Conservation (phyloP, 2,113 vertebrate species). For the Coryphaenoides rupestris region DNA sequence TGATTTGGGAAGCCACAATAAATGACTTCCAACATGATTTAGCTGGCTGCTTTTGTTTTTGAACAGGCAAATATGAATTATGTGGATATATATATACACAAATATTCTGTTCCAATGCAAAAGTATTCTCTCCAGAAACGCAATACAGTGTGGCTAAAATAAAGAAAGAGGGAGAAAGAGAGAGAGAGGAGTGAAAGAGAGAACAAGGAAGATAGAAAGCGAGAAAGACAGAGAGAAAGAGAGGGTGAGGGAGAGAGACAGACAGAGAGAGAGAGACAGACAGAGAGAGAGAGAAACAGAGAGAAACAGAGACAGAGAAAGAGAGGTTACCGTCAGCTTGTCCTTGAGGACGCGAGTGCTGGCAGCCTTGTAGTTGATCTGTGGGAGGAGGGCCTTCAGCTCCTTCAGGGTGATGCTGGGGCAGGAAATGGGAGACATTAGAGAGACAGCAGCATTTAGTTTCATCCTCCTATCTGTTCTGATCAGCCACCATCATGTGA, state of each 20-base stretch:
- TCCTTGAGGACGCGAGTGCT: constrained; percentile 84
- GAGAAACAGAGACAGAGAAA: not conserved
- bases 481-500: too few relatives aligned
- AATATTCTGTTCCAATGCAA: too few relatives aligned
- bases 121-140: too few relatives aligned
- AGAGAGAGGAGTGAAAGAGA: not conserved
- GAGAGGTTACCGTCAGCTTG: constrained; percentile 77
- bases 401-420: constrained; percentile 88
- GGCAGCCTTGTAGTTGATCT: constrained; percentile 88
- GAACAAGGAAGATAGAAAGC: too few relatives aligned
- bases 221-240: not conserved
- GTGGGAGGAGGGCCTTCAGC: constrained; percentile 84
- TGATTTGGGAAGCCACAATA: too few relatives aligned
- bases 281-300: not conserved
- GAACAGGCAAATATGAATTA: too few relatives aligned
- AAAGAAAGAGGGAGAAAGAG: not conserved
- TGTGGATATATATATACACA: too few relatives aligned
- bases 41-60: too few relatives aligned
- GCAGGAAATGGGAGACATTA: not conserved
- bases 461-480: too few relatives aligned
- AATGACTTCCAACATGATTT: too few relatives aligned
- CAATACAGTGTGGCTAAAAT: too few relatives aligned
- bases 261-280: not conserved
- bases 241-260: constrained; percentile 4
- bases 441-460: too few relatives aligned